Percentiles rank a stretch among this genome's conserved stretches.
phyloP scores from a whole-genome alignment of 2,888 invertebrate species.

The Galerucella pusilla region DNA sequence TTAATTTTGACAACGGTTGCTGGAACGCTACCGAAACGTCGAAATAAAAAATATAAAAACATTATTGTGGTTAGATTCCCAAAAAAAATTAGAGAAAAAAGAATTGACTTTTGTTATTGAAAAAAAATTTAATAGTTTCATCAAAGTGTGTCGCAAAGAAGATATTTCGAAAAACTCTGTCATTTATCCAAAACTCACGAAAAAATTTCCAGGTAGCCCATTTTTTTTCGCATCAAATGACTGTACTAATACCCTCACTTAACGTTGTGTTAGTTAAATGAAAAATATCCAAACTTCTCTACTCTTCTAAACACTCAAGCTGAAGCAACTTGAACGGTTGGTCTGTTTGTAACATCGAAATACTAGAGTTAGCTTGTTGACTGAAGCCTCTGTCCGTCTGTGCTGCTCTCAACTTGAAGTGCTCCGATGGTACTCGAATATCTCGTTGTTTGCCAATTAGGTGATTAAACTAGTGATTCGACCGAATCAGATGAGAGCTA shows the following conservation, averaged over 20 bases:
- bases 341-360: constrained; percentile 30
- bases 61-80: too few relatives aligned
- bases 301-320: not conserved
- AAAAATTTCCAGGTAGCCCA: too few relatives aligned
- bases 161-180: too few relatives aligned
- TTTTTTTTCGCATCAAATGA: too few relatives aligned
- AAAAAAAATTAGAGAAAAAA: too few relatives aligned
- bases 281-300: not conserved
- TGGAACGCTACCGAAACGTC: too few relatives aligned
- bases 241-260: not conserved
- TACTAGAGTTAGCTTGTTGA: constrained; percentile 38
- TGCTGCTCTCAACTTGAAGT: constrained; percentile 17
- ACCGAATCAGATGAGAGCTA: not conserved
- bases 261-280: not conserved
- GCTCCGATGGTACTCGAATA: constrained; percentile 21
- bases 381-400: constrained; percentile 28
- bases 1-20: too few relatives aligned
- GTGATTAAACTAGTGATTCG: constrained; percentile 29
- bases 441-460: constrained; percentile 36
- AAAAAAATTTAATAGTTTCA: too few relatives aligned
- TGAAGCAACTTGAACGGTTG: constrained; percentile 28
- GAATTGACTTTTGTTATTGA: too few relatives aligned
- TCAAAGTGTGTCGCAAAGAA: too few relatives aligned
- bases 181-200: too few relatives aligned
- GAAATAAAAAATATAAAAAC: too few relatives aligned